Evolutionary conservation across 2,888 invertebrate species (phyloP), one percentile per base, ranked within the genome.

Genomic region (Xiphydria camelus): DNA sequence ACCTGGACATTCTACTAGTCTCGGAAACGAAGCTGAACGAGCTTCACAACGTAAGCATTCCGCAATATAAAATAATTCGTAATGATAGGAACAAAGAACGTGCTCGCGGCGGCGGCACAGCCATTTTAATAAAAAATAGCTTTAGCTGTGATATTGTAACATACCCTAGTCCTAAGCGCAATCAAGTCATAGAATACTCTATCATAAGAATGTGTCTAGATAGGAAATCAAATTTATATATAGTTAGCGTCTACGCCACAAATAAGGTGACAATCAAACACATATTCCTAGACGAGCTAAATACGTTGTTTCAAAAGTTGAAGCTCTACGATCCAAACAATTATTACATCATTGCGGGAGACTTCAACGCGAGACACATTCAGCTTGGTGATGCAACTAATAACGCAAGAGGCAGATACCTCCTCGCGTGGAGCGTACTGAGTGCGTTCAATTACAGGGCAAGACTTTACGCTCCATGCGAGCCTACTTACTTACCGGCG

Each of bases 181-280:
- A 40, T 7, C 21, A 15, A 4, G 40, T 35, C 9, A 6, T 40
- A 12, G 44, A 44, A 38, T 38, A 22, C 7, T 32, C 44, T 15
- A 44, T 44, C 2, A 44, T 44, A n/a, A 44, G 38, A 38, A 20
- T 44, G 5, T 15, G 12, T n/a, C 20, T 20, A 2, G 17, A 14
- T 1, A 31, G 15, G 9, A 20, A 19, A 2, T 31, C 34, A 40
- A 35, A 33, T 10, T 9, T 45, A 18, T 22, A 15, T 40, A n/a
- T 39, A 12, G 23, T 42, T 3, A 29, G 40, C 17, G 29, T 43
- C 4, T 36, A 42, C n/a, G 41, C 41, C 10, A 37, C 46, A 7
- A 43, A 46, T 19, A 15, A 1, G 21, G n/a, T n/a, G n/a, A n/a
- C n/a, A 20, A 2, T 9, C 10, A 29, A 9, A 5, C 1, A 34